Percentiles rank a stretch among this genome's conserved stretches.
phyloP scores from a whole-genome alignment of 2,888 invertebrate genomes.

The Ramazzottius varieornatus region DNA sequence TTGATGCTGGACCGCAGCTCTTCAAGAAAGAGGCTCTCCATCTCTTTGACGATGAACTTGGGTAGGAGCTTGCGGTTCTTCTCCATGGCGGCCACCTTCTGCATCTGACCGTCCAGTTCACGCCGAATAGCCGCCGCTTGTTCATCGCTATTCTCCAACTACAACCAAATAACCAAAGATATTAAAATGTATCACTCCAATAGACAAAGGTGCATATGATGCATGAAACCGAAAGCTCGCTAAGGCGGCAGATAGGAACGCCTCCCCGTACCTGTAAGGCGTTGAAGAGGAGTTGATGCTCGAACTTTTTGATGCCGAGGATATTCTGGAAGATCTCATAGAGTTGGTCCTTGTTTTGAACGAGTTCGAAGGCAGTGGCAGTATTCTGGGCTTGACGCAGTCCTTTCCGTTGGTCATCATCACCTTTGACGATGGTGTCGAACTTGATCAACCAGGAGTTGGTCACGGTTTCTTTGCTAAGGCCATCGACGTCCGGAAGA shows the following conservation, averaged over 20 bases:
- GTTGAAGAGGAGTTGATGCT: slow-evolving; percentile 95
- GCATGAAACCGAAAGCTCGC: neutral
- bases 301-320: slow-evolving; percentile 90
- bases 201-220: neutral
- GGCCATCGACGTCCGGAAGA: slow-evolving; percentile 92
- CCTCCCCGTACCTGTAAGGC: slow-evolving; percentile 48
- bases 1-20: slow-evolving; percentile 92
- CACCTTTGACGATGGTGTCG: slow-evolving; percentile 63
- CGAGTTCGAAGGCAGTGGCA: slow-evolving; percentile 40
- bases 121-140: slow-evolving; percentile 96
- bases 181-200: neutral
- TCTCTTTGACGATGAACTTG: slow-evolving; percentile 97
- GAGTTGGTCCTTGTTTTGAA: slow-evolving; percentile 90
- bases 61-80: slow-evolving; percentile 93
- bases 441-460: slow-evolving; percentile 99
- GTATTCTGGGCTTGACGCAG: slow-evolving; percentile 38
- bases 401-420: slow-evolving; percentile 28
- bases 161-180: slow-evolving; percentile 12
- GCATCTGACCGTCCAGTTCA: slow-evolving; percentile 89
- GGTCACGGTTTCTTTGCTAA: slow-evolving; percentile 92
- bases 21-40: slow-evolving; percentile 97
- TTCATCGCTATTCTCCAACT: slow-evolving; percentile 96
- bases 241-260: too few relatives aligned
- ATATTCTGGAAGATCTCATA: slow-evolving; percentile 99
- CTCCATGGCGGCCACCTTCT: slow-evolving; percentile 86